Evolutionary conservation across 53 echinoderm and acorn worm genomes (phyloP).

Genomic region (Crossaster papposus): DNA sequence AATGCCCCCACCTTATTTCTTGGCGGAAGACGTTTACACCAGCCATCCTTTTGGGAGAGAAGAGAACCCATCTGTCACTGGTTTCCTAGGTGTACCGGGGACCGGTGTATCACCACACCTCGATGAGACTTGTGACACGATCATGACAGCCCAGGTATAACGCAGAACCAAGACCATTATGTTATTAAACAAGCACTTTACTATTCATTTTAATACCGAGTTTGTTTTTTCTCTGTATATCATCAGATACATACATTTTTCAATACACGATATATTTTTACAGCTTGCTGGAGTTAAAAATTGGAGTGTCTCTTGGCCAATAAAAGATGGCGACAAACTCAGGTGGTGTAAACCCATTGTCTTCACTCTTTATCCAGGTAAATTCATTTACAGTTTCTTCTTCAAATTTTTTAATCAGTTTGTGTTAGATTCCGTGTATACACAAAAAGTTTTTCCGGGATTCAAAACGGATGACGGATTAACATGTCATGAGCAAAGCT

Average conservation of each 20-base stretch:
- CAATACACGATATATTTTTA: background rate
- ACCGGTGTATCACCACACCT: constrained; percentile 89
- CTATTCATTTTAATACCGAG: too few species aligned
- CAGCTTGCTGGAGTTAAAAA: constrained; percentile 87
- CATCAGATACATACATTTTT: too few species aligned
- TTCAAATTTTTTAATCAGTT: too few species aligned
- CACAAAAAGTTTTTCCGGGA: too few species aligned
- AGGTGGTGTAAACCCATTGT: constrained; percentile 81
- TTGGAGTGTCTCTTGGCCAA: constrained; percentile 95
- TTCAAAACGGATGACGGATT: too few species aligned
- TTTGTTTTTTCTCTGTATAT: too few species aligned
- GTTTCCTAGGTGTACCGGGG: constrained; percentile 72
- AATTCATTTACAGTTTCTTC: background rate
- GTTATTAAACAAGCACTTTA: background rate
- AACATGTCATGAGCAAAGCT: too few species aligned
- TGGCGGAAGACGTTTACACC: constrained; percentile 47
- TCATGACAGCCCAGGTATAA: constrained; percentile 90
- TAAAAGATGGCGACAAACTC: constrained; percentile 67
- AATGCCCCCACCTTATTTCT: constrained; percentile 71
- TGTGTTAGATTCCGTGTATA: too few species aligned
- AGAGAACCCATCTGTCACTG: constrained; percentile 55
- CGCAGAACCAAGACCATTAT: background rate
- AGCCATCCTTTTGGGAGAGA: background rate
- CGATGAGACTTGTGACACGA: constrained; percentile 81
- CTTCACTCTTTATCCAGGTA: constrained; percentile 90